phyloP scores from a whole-genome alignment of 2,888 invertebrate species.

The Anodontia alba region DNA sequence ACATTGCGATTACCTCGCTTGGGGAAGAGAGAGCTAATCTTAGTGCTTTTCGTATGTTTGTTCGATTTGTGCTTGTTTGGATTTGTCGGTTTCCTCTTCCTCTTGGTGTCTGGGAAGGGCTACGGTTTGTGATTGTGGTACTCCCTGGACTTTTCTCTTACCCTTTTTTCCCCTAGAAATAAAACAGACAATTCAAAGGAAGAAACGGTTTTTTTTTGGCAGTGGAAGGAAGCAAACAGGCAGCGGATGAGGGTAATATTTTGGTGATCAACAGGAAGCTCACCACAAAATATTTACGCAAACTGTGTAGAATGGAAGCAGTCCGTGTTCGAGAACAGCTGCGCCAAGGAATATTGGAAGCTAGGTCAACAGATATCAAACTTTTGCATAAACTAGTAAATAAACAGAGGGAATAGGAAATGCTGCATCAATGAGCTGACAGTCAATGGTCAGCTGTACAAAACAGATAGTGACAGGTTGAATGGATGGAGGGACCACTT shows the following conservation, averaged over 20 bases:
- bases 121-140: too few species aligned
- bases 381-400: too few species aligned
- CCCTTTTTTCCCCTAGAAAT: not conserved
- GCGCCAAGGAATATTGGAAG: not conserved
- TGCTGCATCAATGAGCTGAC: not conserved
- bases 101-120: too few species aligned
- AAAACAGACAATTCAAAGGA: not conserved
- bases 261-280: not conserved
- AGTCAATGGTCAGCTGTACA: not conserved
- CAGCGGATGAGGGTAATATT: not conserved
- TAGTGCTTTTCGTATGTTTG: too few species aligned
- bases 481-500: not conserved
- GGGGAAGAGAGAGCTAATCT: too few species aligned
- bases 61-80: too few species aligned
- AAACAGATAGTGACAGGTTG: not conserved
- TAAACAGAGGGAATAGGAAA: not conserved
- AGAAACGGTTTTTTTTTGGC: not conserved
- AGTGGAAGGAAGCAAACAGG: not conserved
- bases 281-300: not conserved
- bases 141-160: too few species aligned
- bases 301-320: not conserved
- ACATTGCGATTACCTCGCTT: too few species aligned
- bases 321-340: not conserved
- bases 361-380: too few species aligned
- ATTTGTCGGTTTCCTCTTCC: too few species aligned